These are phyloP conservation scores for Sebastes hubbsi DNA, from an alignment of 2,797 vertebrate species.

Conservation along the genomic window DNA sequence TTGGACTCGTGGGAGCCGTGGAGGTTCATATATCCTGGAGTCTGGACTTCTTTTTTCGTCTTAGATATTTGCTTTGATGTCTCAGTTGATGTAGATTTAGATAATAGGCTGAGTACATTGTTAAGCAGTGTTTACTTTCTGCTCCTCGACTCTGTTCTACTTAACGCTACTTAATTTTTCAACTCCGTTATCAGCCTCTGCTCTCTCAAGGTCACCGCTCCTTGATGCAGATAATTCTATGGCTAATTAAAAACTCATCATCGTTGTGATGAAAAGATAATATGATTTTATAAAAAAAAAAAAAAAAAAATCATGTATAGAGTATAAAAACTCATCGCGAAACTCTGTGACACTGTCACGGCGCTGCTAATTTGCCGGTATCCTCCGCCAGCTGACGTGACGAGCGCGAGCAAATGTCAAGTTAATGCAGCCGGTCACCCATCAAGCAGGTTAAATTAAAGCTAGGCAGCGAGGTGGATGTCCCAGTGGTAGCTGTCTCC, in stretches of 20 bases:
- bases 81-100: constrained; percentile 55
- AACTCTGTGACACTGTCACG: constrained; percentile 35
- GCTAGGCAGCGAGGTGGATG: constrained; percentile 54
- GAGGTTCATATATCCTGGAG: constrained; percentile 51
- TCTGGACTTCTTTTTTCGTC: constrained; percentile 47
- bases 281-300: constrained; percentile 18
- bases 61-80: constrained; percentile 70
- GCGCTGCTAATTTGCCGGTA: constrained; percentile 54
- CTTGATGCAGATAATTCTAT: constrained; percentile 51
- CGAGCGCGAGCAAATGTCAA: constrained; percentile 66
- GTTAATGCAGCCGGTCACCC: constrained; percentile 65
- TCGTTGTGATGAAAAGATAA: constrained; percentile 57
- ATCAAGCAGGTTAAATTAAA: constrained; percentile 69
- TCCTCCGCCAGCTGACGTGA: constrained; percentile 44
- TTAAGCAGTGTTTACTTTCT: constrained; percentile 64
- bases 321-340: constrained; percentile 30
- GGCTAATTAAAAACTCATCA: constrained; percentile 74
- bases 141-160: constrained; percentile 30
- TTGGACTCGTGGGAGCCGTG: constrained; percentile 52
- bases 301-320: constrained; percentile 26
- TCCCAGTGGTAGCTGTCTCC: constrained; percentile 67
- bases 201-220: constrained; percentile 64
- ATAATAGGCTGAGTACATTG: constrained; percentile 48
- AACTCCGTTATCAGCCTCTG: constrained; percentile 42
- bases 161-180: constrained; percentile 43